Conservation (phyloP, 2,797 vertebrate species). For the Scarus forsteni region DNA sequence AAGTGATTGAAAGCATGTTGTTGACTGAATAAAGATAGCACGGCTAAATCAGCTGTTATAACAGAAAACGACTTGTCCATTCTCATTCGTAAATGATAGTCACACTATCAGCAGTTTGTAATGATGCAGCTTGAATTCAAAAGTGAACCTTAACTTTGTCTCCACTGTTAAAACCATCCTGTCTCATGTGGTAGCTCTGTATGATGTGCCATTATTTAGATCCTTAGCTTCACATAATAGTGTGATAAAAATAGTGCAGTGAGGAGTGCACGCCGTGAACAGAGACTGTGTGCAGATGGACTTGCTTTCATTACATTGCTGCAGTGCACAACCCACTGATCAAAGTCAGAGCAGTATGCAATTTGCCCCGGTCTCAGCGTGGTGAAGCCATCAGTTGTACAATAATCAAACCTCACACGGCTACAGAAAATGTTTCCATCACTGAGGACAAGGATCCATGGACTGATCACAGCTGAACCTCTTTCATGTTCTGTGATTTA, state of each 20-base stretch:
- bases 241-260: background rate
- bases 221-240: background rate
- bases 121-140: background rate
- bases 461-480: conserved; percentile 20
- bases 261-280: background rate
- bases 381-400: background rate
- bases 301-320: background rate
- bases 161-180: background rate
- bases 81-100: too few relatives aligned
- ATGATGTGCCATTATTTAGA: background rate
- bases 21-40: too few relatives aligned
- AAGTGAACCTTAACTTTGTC: background rate
- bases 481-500: background rate
- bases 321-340: background rate
- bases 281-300: background rate
- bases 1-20: too few relatives aligned
- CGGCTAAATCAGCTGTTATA: too few relatives aligned
- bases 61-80: too few relatives aligned
- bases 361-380: background rate
- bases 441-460: background rate
- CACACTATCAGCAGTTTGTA: too few relatives aligned
- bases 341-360: background rate
- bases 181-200: background rate
- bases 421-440: background rate
- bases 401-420: conserved; percentile 1